These are phyloP conservation scores for Neolamprologus brichardi DNA, from an alignment of 2,113 vertebrate species.

Conservation along the genomic window DNA sequence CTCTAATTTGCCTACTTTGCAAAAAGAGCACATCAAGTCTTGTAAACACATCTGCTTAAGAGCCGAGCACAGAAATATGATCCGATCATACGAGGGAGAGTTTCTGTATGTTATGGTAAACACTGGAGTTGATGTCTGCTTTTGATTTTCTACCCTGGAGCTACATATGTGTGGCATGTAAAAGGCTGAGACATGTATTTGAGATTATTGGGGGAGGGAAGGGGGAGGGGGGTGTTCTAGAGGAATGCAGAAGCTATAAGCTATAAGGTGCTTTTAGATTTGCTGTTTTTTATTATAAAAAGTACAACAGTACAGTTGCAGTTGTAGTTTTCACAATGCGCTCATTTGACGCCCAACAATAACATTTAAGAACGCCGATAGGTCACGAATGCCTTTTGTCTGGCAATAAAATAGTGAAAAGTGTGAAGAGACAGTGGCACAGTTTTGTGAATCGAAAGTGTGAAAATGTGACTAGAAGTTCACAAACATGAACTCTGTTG, in stretches of 20 bases:
- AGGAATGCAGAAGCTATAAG: not conserved
- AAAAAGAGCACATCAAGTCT: not conserved
- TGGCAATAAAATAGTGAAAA: not conserved
- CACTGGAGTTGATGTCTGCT: conserved; percentile 6
- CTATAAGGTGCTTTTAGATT: not conserved
- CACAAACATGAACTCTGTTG: not conserved
- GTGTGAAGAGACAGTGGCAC: too few relatives aligned
- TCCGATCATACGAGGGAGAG: not conserved
- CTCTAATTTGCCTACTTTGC: not conserved
- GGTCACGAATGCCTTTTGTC: not conserved
- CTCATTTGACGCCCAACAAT: accelerated
- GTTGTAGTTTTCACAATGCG: not conserved
- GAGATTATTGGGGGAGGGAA: not conserved
- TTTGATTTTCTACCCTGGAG: conserved; percentile 11
- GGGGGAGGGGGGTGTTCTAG: not conserved
- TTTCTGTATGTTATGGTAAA: not conserved
- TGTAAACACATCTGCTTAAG: not conserved
- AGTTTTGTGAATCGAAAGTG: not conserved
- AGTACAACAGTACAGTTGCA: not conserved
- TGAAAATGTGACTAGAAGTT: not conserved
- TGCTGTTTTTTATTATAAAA: not conserved
- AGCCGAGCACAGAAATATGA: not conserved
- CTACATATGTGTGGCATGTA: not conserved
- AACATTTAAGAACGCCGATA: not conserved
- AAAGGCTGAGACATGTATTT: not conserved